phyloP scores from a whole-genome alignment of 2,888 invertebrate genomes.

The Polymixis lichenea region DNA sequence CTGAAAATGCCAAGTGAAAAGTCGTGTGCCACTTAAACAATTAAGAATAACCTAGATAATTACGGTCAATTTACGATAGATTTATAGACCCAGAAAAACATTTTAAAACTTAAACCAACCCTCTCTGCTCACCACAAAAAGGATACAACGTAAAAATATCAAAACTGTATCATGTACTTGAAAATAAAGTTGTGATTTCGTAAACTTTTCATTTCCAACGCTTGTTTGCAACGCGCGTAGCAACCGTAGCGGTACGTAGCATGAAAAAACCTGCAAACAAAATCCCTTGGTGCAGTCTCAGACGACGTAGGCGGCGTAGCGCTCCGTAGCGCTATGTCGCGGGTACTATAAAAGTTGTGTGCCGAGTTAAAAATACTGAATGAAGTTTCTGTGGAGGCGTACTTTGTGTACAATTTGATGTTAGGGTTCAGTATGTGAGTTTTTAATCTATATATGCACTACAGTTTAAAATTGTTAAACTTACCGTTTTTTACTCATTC shows the following conservation, averaged over 20 bases:
- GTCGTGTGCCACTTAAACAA: neutral
- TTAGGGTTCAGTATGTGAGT: constrained; percentile 39
- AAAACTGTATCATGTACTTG: constrained; percentile 45
- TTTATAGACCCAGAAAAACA: too few species aligned
- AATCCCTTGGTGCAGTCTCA: constrained; percentile 56
- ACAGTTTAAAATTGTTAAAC: neutral
- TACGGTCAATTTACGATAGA: too few species aligned
- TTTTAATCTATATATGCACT: neutral
- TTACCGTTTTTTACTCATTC: neutral
- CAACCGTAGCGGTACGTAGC: constrained; percentile 45
- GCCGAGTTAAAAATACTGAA: constrained; percentile 74
- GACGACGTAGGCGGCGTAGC: constrained; percentile 69
- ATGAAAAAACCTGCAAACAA: constrained; percentile 54
- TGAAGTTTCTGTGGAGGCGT: constrained; percentile 68
- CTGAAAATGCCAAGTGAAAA: neutral
- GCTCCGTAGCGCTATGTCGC: constrained; percentile 65
- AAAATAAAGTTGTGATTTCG: constrained; percentile 42
- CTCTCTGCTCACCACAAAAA: constrained; percentile 10
- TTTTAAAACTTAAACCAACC: neutral
- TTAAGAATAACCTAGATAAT: neutral
- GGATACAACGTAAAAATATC: constrained; percentile 45
- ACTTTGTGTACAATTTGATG: constrained; percentile 52
- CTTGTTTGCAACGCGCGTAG: constrained; percentile 65
- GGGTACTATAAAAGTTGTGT: constrained; percentile 74
- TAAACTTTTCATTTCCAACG: constrained; percentile 60